Conservation (phyloP, 2,888 invertebrate genomes). For the Scrobipalpa costella region DNA sequence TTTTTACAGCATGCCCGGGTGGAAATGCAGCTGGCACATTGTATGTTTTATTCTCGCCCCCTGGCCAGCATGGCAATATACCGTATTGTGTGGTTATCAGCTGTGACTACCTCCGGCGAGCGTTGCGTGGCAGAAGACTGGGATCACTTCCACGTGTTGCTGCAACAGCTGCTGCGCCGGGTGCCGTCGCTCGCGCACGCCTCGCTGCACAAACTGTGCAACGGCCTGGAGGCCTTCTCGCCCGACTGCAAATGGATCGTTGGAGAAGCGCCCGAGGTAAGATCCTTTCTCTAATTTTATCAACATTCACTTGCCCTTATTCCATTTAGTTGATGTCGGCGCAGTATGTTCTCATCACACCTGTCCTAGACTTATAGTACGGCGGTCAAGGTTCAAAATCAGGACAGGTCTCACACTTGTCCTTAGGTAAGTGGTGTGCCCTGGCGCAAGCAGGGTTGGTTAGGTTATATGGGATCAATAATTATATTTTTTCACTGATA, state of each 20-base stretch:
- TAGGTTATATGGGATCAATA: too few relatives aligned
- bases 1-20: too few relatives aligned
- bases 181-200: conserved; percentile 90
- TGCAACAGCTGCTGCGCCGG: conserved; percentile 91
- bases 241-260: conserved; percentile 98
- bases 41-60: too few relatives aligned
- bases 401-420: too few relatives aligned
- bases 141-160: conserved; percentile 96
- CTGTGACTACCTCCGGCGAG: conserved; percentile 80
- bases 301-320: neutral
- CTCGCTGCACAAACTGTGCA: conserved; percentile 89
- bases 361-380: too few relatives aligned
- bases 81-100: neutral
- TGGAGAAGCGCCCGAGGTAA: conserved; percentile 95
- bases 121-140: conserved; percentile 92
- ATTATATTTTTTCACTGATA: too few relatives aligned
- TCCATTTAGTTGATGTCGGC: too few relatives aligned
- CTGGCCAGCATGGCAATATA: neutral
- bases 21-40: too few relatives aligned
- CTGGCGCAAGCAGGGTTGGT: too few relatives aligned
- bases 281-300: conserved; percentile 7
- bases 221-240: conserved; percentile 96
- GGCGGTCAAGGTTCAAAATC: too few relatives aligned
- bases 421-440: too few relatives aligned
- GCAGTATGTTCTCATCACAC: too few relatives aligned